A percentile compares a stretch with the other conserved stretches of the same genome.
These are phyloP conservation scores for Cyclina sinensis DNA, from an alignment of 1,140 invertebrate genomes.

Conservation along the genomic window DNA sequence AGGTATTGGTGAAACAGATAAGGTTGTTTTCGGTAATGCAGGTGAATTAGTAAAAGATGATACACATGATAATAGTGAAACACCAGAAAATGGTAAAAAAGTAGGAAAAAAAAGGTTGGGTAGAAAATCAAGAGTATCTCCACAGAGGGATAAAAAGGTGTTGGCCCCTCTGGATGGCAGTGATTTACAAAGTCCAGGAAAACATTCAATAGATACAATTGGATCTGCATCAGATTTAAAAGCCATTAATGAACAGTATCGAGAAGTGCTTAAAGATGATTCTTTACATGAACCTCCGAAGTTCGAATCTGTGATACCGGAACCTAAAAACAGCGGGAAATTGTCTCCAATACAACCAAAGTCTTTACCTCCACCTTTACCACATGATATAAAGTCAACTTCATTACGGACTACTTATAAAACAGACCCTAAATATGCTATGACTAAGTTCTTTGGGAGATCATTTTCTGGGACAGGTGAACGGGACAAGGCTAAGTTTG, in stretches of 20 bases:
- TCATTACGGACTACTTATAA: conserved; percentile 77
- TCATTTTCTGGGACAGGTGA: conserved; percentile 39
- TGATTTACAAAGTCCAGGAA: conserved; percentile 8
- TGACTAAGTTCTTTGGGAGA: conserved; percentile 64
- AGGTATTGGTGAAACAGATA: background rate
- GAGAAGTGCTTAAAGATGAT: conserved; percentile 65
- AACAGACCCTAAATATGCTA: conserved; percentile 71
- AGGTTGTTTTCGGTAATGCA: background rate
- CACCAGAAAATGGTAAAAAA: background rate
- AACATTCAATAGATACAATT: conserved; percentile 45
- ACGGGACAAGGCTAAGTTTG: conserved; percentile 59
- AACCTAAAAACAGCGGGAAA: conserved; percentile 50
- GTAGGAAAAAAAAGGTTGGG: conserved; percentile 29
- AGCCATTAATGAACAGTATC: conserved; percentile 65
- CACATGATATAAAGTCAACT: conserved; percentile 73
- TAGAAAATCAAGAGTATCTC: conserved; percentile 26
- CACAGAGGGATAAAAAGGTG: background rate
- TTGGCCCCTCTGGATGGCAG: conserved; percentile 41
- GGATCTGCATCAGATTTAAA: conserved; percentile 72
- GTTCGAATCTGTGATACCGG: conserved; percentile 45
- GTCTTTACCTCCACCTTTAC: conserved; percentile 75
- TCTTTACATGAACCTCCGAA: background rate
- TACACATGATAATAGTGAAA: background rate
- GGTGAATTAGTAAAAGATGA: background rate
- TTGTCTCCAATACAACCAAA: conserved; percentile 72